Conservation (phyloP, 2,888 invertebrate species). For the Anoplius nigerrimus region DNA sequence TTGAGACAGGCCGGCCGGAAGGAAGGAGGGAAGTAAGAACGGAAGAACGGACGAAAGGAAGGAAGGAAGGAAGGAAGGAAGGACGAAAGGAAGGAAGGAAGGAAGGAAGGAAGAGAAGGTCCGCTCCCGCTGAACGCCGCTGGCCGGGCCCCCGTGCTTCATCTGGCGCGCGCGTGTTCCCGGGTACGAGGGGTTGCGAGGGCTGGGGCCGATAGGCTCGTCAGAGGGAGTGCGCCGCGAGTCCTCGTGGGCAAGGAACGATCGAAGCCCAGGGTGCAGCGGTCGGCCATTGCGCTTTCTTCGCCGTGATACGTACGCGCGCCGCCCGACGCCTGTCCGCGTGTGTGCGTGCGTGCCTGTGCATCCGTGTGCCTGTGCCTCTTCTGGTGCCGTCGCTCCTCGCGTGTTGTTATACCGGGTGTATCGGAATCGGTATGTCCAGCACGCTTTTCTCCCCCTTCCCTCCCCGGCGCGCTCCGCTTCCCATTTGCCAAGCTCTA, state of each 20-base stretch:
- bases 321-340: too few relatives aligned
- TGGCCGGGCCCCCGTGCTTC: too few relatives aligned
- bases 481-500: too few relatives aligned
- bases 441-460: not conserved
- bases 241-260: constrained; percentile 26
- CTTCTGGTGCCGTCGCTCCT: too few relatives aligned
- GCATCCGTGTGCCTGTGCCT: too few relatives aligned
- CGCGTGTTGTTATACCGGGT: constrained; percentile 35
- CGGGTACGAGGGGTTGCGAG: not conserved
- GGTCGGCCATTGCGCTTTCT: constrained; percentile 68
- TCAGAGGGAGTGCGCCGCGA: constrained; percentile 34
- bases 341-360: not conserved
- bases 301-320: constrained; percentile 25
- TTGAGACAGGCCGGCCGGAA: not conserved
- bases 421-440: constrained; percentile 23
- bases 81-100: not conserved
- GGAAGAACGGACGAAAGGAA: not conserved
- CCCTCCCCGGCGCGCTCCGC: too few relatives aligned
- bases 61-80: not conserved
- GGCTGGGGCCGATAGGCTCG: constrained; percentile 3
- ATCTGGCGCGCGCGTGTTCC: too few relatives aligned
- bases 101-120: too few relatives aligned
- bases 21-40: not conserved
- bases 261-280: constrained; percentile 35
- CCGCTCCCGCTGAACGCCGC: too few relatives aligned